Base-by-base conservation (phyloP, 2,113 vertebrate genomes). In the Psilopsiagon aymara region DNA sequence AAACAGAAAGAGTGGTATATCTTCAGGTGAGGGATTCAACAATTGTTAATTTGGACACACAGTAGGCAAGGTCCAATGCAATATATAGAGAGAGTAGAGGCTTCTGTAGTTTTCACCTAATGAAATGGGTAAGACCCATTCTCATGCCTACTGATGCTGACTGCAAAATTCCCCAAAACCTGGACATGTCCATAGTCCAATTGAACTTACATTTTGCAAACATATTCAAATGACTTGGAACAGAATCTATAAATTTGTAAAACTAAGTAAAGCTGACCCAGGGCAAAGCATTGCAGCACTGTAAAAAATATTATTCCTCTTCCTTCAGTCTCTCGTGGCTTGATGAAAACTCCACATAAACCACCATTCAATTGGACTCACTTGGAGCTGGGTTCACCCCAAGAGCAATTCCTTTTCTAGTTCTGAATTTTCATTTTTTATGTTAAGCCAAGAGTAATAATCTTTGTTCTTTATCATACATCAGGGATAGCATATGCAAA, bases 81-180 rank as follows among this genome's bases (percentile, higher is more conserved):
- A 92, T 43, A 37, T 27, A 63, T 13, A 28, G 0, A 2, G 23
- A 13, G 10, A 78, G 16, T 20, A 83, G 23, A 78, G 19, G 78
- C 10, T 4, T 75, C 41, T 64, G 10, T 6, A 88, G 20, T 74
- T 89, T 66, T 17, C 20, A 44, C 8, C 5, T 53, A 9, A 55
- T 19, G 19, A 44, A 76, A 70, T 62, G 10, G 2, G 4, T 18
- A 47, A 11, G 10, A 47, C 28, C 13, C 23, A 25, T 69, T 89
- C 17, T 66, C 16, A 52, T 31, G 15, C 4, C 6, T 35, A 27
- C 4, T 15, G 5, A 11, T 1, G 3, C 3, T n/a, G 11, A 63
- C 0, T 25, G 31, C 13, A 68, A 67, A 89, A 43, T 47, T 68
- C 35, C 24, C 17, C 25, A 83, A 83, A 80, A 41, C 6, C 2